Evolutionary conservation across 1,140 invertebrate genomes (phyloP), one percentile per base, ranked within the genome.

Genomic region (Drosophila busckii): DNA sequence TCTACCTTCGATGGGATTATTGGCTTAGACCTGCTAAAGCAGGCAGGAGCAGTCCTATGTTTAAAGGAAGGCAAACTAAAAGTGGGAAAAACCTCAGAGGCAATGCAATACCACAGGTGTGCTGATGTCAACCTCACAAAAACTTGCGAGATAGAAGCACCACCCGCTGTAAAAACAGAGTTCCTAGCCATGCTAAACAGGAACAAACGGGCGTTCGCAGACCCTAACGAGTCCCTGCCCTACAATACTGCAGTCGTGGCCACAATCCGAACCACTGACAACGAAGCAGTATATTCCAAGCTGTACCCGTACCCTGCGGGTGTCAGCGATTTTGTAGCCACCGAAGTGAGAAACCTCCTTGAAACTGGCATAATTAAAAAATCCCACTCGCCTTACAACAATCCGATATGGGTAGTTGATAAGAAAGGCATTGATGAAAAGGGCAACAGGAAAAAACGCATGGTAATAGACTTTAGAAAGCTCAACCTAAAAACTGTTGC

Each of bases 1-100:
- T 40, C 16, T 2, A 40, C 13, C 7, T 42, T 42, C 23, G 40
- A 28, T 19, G 13, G 40, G 8, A 44, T 44, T 3, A 16, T 44
- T 2, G 22, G 40, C n/a, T 23, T 44, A 1, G 40, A 44, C 13
- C 9, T 44, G 12, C 25, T 44, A 1, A 28, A 44, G 5, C 13
- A 28, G 8, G 23, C 8, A 2, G 25, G 13, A 1, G 16, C 17
- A 22, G 6, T 10, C 5, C 9, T 32, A 1, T 10, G 12, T 6
- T 19, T 20, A 6, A 8, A 40, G 22, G 22, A 22, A 2, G 3
- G 12, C 19, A 20, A 7, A 23, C 6, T 40, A 4, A 6, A 2
- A 6, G 2, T 10, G 6, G 16, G 26, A 10, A n/a, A 7, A 1
- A 3, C 10, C 1, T 20, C 37, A 6, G 37, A 40, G 12, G 2